phyloP scores from a whole-genome alignment of 2,888 invertebrate species.

The Stramonita haemastoma region DNA sequence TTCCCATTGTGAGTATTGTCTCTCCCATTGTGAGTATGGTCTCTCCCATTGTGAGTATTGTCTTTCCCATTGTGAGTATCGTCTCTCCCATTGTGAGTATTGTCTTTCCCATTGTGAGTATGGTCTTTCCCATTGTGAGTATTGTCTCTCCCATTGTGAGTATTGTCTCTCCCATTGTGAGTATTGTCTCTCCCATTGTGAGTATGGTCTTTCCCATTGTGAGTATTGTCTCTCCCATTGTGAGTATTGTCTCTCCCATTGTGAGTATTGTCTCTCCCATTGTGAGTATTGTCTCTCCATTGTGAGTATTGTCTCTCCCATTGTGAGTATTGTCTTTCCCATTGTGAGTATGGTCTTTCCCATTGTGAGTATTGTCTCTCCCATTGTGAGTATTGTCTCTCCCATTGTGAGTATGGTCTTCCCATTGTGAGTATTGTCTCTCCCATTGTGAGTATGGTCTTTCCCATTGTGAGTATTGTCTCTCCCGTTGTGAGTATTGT shows the following conservation, averaged over 20 bases:
- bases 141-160: no score
- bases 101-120: not conserved
- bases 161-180: not conserved
- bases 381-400: not conserved
- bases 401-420: not conserved
- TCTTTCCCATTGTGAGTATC: not conserved
- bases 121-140: no score
- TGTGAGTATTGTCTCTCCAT: not conserved
- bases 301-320: not conserved
- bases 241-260: not conserved
- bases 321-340: not conserved
- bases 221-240: no score
- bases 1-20: no score
- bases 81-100: not conserved
- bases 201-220: not conserved
- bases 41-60: not conserved
- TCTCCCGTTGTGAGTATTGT: constrained; percentile 19
- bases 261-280: not conserved
- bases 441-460: not conserved
- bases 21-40: not conserved
- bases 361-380: no score
- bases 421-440: not conserved
- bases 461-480: no score
- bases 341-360: not conserved
- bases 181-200: not conserved